Evolutionary conservation across 2,888 invertebrate genomes (phyloP).

Genomic region (Andricus curvator): DNA sequence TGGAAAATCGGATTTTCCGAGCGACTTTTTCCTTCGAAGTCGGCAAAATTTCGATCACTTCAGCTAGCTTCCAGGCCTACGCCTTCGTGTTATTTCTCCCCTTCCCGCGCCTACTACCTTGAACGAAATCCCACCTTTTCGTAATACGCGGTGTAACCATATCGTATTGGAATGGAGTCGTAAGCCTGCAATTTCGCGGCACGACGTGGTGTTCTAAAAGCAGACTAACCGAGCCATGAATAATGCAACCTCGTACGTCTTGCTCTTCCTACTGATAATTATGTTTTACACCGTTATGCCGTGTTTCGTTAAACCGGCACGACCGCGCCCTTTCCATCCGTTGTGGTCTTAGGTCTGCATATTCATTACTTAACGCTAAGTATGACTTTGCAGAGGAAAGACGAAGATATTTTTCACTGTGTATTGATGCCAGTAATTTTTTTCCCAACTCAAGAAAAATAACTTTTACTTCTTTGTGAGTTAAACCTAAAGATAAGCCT

Average conservation of each 20-base stretch:
- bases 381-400: conserved; percentile 63
- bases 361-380: conserved; percentile 72
- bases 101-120: conserved; percentile 39
- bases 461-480: too few relatives aligned
- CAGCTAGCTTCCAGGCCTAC: conserved; percentile 48
- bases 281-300: conserved; percentile 75
- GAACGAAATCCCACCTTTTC: conserved; percentile 54
- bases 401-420: conserved; percentile 45
- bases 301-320: conserved; percentile 72
- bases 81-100: conserved; percentile 50
- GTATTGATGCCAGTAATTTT: not conserved
- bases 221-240: conserved; percentile 70
- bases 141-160: conserved; percentile 48
- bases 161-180: conserved; percentile 63
- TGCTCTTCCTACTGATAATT: conserved; percentile 72
- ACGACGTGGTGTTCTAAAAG: conserved; percentile 66
- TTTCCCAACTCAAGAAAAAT: too few relatives aligned
- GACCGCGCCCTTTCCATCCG: conserved; percentile 64
- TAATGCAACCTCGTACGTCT: conserved; percentile 72
- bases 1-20: conserved; percentile 54
- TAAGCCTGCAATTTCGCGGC: conserved; percentile 65
- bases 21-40: conserved; percentile 41
- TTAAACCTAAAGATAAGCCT: too few relatives aligned
- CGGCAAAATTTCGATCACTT: conserved; percentile 52
- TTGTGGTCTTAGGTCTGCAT: conserved; percentile 69